These are phyloP conservation scores for Rhagophthalmus giganteus DNA, from an alignment of 2,888 invertebrate species.

Conservation along the genomic window DNA sequence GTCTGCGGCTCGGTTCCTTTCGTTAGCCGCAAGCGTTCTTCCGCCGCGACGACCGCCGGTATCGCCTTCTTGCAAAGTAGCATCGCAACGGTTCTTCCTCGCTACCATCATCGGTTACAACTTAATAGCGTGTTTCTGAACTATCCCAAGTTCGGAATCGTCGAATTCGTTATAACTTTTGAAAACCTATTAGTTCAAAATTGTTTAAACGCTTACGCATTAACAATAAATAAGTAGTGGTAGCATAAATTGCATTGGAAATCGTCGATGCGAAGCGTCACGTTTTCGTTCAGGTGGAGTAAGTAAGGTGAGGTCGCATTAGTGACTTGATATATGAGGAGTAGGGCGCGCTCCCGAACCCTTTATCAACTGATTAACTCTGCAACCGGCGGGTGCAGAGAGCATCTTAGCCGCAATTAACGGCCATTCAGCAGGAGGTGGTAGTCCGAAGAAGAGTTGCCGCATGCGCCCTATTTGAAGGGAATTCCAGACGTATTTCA, in stretches of 20 bases:
- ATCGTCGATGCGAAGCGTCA: too few species aligned
- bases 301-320: too few species aligned
- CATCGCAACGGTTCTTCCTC: too few species aligned
- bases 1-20: slow-evolving; percentile 38
- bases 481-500: slow-evolving; percentile 41
- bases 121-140: too few species aligned
- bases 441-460: slow-evolving; percentile 43
- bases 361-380: slow-evolving; percentile 50
- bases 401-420: slow-evolving; percentile 49
- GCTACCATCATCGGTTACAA: too few species aligned
- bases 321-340: slow-evolving; percentile 40
- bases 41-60: slow-evolving; percentile 12
- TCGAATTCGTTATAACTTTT: too few species aligned
- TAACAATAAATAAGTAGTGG: too few species aligned
- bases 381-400: slow-evolving; percentile 43
- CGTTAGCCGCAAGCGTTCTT: slow-evolving; percentile 38
- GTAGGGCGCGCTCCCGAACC: slow-evolving; percentile 39
- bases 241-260: too few species aligned
- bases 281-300: too few species aligned
- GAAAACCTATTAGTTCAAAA: too few species aligned
- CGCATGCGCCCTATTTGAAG: slow-evolving; percentile 45
- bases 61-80: slow-evolving; percentile 7
- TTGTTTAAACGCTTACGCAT: too few species aligned
- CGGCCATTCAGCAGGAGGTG: slow-evolving; percentile 47
- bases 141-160: too few species aligned